Percentiles rank a stretch among this genome's conserved stretches.
These are phyloP conservation scores for Ganaspis sp. DNA, from an alignment of 1,140 invertebrate species.

Conservation along the genomic window DNA sequence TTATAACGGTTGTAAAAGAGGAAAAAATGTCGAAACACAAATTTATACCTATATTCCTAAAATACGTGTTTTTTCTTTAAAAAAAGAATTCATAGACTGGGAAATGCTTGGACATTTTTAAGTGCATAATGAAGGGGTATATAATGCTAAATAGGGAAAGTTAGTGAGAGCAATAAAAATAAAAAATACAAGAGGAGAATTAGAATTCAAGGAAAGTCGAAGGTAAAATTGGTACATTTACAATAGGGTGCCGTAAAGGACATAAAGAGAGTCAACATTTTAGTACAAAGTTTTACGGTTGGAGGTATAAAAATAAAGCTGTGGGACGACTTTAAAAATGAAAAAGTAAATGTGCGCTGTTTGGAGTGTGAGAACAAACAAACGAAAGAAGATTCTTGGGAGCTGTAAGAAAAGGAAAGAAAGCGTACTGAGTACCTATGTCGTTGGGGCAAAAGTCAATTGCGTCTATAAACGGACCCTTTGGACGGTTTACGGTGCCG, in stretches of 20 bases:
- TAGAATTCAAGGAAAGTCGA: background rate
- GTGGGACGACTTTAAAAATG: constrained; percentile 12
- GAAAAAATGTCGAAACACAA: background rate
- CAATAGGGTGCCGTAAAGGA: constrained; percentile 32
- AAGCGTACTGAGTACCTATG: constrained; percentile 30
- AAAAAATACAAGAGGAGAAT: background rate
- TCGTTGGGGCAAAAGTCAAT: constrained; percentile 46
- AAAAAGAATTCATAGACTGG: background rate
- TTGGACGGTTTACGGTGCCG: constrained; percentile 34
- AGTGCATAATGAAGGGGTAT: constrained; percentile 15
- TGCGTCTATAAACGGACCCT: constrained; percentile 36
- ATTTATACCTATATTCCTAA: background rate
- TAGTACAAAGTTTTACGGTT: constrained; percentile 26
- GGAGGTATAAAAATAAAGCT: constrained; percentile 18
- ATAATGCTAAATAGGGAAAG: constrained; percentile 23
- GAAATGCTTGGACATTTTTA: background rate
- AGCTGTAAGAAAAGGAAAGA: constrained; percentile 22
- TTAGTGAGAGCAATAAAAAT: background rate
- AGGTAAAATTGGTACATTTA: constrained; percentile 16
- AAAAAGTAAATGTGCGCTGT: constrained; percentile 21
- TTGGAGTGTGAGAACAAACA: constrained; percentile 39
- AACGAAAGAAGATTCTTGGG: background rate
- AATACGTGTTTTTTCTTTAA: background rate
- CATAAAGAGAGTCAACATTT: constrained; percentile 32
- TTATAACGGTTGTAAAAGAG: background rate